These are phyloP conservation scores for Gorsachius goisagi DNA, from an alignment of 2,113 vertebrate species.

Conservation along the genomic window DNA sequence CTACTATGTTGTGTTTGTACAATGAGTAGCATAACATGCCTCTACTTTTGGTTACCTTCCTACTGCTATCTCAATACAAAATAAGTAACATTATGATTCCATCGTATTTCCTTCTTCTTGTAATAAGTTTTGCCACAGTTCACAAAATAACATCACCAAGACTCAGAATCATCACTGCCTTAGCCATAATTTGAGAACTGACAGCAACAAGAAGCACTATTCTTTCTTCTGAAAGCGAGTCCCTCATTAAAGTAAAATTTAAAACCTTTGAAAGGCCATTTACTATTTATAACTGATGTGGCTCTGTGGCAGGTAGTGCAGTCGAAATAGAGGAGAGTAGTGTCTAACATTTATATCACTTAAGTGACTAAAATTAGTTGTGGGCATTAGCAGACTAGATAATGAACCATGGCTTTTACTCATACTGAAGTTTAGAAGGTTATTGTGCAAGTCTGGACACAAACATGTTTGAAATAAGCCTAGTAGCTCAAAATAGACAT, in stretches of 20 bases:
- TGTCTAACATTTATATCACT: neutral
- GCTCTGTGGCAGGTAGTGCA: neutral
- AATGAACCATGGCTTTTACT: neutral
- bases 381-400: neutral
- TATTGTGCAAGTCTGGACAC: neutral
- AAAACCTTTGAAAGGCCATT: neutral
- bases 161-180: neutral
- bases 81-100: neutral
- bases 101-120: neutral
- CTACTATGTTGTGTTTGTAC: neutral
- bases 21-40: neutral
- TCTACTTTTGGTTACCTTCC: neutral
- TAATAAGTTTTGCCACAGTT: neutral
- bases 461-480: neutral
- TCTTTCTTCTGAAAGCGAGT: neutral
- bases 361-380: neutral
- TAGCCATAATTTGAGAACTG: neutral
- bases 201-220: neutral
- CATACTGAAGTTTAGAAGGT: neutral
- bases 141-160: neutral
- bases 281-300: neutral
- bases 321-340: neutral
- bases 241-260: neutral
- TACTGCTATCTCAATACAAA: neutral
- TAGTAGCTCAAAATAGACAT: neutral